Evolutionary conservation across 2,797 vertebrate genomes (phyloP).

Genomic region (Cottoperca gobio): DNA sequence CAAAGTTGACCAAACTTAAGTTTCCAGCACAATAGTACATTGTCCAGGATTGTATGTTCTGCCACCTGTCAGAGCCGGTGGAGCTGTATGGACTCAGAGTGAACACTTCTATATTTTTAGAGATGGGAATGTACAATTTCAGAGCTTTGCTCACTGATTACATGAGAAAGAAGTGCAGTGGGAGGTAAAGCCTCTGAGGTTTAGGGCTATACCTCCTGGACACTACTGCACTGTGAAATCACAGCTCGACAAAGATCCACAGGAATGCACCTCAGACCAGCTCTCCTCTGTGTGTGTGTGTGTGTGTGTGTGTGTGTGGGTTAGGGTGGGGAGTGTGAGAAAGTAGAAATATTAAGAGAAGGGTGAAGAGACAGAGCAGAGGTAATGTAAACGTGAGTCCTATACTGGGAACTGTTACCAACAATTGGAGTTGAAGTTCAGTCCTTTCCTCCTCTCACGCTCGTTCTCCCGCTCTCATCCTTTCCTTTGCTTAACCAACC

Average conservation of each 20-base stretch:
- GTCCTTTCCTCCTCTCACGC: constrained; percentile 61
- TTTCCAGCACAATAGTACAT: not conserved
- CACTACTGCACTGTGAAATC: constrained; percentile 70
- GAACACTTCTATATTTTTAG: constrained; percentile 62
- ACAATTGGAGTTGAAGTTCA: constrained; percentile 54
- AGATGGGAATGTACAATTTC: constrained; percentile 67
- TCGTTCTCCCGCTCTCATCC: constrained; percentile 71
- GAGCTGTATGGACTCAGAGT: constrained; percentile 20
- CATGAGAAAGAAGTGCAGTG: constrained; percentile 67
- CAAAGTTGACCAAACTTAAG: not conserved
- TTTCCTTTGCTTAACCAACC: constrained; percentile 77
- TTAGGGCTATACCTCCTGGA: constrained; percentile 72
- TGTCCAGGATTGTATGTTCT: constrained; percentile 25
- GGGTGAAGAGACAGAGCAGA: constrained; percentile 35
- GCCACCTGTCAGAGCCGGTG: constrained; percentile 58
- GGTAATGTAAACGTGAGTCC: constrained; percentile 34
- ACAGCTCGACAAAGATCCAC: constrained; percentile 80
- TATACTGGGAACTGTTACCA: constrained; percentile 61
- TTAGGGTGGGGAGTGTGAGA: constrained; percentile 38
- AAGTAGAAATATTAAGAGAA: constrained; percentile 20
- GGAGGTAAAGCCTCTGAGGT: constrained; percentile 76
- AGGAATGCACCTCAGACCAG: constrained; percentile 77
- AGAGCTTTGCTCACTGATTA: constrained; percentile 70
- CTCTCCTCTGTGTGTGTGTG: constrained; percentile 51
- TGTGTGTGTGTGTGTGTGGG: constrained; percentile 61